phyloP scores from a whole-genome alignment of 2,888 invertebrate genomes.

The Melanotus villosus region DNA sequence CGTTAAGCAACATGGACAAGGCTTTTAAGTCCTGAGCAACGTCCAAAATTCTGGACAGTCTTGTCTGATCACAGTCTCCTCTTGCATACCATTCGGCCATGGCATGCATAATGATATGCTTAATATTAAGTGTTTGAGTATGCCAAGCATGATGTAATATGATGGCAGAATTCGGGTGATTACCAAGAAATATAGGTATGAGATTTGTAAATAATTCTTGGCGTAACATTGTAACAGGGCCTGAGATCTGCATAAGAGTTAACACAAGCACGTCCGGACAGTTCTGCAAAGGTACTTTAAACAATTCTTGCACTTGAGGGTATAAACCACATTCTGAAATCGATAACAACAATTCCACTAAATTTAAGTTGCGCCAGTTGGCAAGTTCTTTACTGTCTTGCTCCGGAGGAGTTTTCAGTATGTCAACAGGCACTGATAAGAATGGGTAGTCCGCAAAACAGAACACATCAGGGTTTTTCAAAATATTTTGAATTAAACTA shows the following conservation, averaged over 20 bases:
- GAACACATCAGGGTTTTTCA: conserved; percentile 94
- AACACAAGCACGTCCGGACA: conserved; percentile 96
- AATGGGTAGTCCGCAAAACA: conserved; percentile 94
- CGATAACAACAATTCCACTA: conserved; percentile 89
- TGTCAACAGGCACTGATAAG: conserved; percentile 88
- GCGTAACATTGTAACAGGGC: conserved; percentile 82
- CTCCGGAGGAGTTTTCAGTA: conserved; percentile 95
- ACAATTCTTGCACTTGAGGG: conserved; percentile 84
- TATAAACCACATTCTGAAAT: conserved; percentile 91
- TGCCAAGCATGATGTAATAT: conserved; percentile 98
- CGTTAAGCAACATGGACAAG: conserved; percentile 90
- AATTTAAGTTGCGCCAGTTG: conserved; percentile 93
- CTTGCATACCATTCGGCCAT: conserved; percentile 98
- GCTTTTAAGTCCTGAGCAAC: conserved; percentile 97
- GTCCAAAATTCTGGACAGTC: conserved; percentile 94
- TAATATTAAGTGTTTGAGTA: conserved; percentile 76
- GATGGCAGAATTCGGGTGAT: conserved; percentile 97
- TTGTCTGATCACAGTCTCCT: conserved; percentile 93
- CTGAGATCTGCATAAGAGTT: conserved; percentile 89
- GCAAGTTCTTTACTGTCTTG: conserved; percentile 94
- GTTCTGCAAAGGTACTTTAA: conserved; percentile 92
- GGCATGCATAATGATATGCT: conserved; percentile 92
- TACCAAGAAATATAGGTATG: conserved; percentile 94
- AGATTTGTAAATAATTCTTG: conserved; percentile 90
- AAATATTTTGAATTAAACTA: conserved; percentile 87